Base-by-base conservation (phyloP, 2,888 invertebrate species). In the Torymus auratus region DNA sequence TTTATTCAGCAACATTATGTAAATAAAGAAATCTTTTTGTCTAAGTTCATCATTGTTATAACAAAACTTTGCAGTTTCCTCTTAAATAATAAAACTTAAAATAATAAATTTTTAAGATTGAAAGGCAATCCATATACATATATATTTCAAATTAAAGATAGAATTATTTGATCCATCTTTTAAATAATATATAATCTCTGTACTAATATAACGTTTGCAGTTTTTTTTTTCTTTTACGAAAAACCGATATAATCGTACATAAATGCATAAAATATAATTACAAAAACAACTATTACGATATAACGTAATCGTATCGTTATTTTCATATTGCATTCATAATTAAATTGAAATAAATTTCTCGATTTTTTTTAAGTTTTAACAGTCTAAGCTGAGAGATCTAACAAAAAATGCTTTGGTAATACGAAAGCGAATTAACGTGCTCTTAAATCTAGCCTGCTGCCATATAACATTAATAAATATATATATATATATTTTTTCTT, bases 331-430 rank as follows among this genome's bases (percentile, higher is more conserved):
- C 20, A 50, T 77, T 69, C 68, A 74, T 41, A 60, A 73, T 41
- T 73, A 68, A 55, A 69, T 78, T 70, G 64, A 77, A 77, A 80
- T 68, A 80, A 72, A 68, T 78, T 74, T 28, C 50, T 77, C 61
- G 23, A 71, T 62, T 70, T 41, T 41, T 28, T 53, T 77, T 61
- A 53, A 70, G 71, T 72, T 71, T 69, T 68, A 75, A 77, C 69
- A 77, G 72, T 80, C 78, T 70, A 70, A 77, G 77, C 70, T 50
- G 15, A 77, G 82, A 80, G 74, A 82, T 82, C 74, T 74, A 82
- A 82, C 82, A 82, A 80, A 74, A 81, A 60, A 81, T 83, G 78
- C 82, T 83, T 83, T 83, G 80, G 82, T 83, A 71, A 69, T 68
- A 76, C 72, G 76, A 83, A 83, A 78, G 80, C 80, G 65, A 82